These are phyloP conservation scores for Heliangelus exortis DNA, from an alignment of 2,797 vertebrate species.

Conservation along the genomic window DNA sequence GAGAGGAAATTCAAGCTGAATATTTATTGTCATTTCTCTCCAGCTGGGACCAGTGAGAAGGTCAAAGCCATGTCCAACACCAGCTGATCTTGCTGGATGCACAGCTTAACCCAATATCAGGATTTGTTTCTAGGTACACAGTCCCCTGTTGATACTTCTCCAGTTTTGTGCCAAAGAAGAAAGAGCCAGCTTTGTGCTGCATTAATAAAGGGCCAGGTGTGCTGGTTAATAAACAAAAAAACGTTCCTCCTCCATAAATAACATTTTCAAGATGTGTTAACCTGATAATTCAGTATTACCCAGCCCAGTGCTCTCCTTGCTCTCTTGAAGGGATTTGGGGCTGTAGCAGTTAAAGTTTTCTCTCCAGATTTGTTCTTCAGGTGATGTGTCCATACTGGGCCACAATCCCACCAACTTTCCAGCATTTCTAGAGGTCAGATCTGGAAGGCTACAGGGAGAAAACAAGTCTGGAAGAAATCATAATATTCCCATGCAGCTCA, in stretches of 20 bases:
- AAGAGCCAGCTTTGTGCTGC: not conserved
- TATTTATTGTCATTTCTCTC: not conserved
- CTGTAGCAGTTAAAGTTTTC: not conserved
- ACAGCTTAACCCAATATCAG: not conserved
- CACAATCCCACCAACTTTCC: not conserved
- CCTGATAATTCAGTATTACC: not conserved
- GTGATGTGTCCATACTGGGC: not conserved
- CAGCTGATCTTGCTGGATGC: not conserved
- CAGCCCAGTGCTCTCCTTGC: not conserved
- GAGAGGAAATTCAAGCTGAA: not conserved
- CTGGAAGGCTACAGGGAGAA: not conserved
- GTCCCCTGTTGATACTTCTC: not conserved
- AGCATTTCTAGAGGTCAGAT: not conserved
- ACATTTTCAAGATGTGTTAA: not conserved
- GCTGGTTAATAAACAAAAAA: constrained; percentile 10
- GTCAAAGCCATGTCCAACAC: not conserved
- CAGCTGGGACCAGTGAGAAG: not conserved
- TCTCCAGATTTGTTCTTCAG: not conserved
- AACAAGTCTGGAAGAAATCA: not conserved
- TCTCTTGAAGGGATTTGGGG: not conserved
- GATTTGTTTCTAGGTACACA: constrained; percentile 52
- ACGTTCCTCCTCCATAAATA: not conserved
- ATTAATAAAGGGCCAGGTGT: not conserved
- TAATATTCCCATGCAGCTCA: not conserved
- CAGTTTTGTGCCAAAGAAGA: not conserved